Evolutionary conservation across 1,140 invertebrate genomes (phyloP).

Genomic region (Drosophila trapezifrons): DNA sequence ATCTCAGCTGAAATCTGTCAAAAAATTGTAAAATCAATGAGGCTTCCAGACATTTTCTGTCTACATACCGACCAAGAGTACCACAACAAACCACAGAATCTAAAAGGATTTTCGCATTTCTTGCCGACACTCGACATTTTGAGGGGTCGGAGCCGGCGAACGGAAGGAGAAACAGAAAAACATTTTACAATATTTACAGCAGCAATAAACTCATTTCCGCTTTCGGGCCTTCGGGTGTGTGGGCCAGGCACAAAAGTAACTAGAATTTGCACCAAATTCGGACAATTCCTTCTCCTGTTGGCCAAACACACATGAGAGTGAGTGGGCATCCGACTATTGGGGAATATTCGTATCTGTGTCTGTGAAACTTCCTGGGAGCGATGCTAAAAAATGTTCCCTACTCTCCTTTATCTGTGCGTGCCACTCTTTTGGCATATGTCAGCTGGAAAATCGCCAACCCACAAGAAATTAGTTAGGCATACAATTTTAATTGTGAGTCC

Average conservation of each 20-base stretch:
- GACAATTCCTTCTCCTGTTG: conserved; percentile 50
- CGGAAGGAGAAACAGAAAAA: conserved; percentile 37
- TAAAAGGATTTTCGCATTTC: conserved; percentile 69
- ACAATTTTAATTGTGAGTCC: background rate
- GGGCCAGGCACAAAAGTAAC: conserved; percentile 12
- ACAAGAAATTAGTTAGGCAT: too few relatives aligned
- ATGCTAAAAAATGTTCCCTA: too few relatives aligned
- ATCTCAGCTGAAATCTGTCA: conserved; percentile 21
- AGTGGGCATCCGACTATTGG: too few relatives aligned
- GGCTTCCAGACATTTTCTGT: conserved; percentile 31
- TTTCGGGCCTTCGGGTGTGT: conserved; percentile 11
- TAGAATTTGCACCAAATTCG: conserved; percentile 32
- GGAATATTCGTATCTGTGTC: background rate
- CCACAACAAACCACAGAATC: conserved; percentile 61
- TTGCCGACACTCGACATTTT: conserved; percentile 54
- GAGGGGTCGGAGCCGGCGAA: conserved; percentile 1
- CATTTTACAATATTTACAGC: conserved; percentile 67
- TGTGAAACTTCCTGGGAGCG: background rate
- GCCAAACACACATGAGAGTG: background rate
- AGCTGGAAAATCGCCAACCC: background rate
- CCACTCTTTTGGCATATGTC: background rate
- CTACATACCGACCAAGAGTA: conserved; percentile 35
- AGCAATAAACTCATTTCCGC: conserved; percentile 70
- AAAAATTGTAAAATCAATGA: conserved; percentile 48
- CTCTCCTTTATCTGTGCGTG: background rate